A percentile compares a stretch with the other conserved stretches of the same genome.
Evolutionary conservation across 2,797 vertebrate genomes (phyloP).

Genomic region (Pseudochromis fuscus): DNA sequence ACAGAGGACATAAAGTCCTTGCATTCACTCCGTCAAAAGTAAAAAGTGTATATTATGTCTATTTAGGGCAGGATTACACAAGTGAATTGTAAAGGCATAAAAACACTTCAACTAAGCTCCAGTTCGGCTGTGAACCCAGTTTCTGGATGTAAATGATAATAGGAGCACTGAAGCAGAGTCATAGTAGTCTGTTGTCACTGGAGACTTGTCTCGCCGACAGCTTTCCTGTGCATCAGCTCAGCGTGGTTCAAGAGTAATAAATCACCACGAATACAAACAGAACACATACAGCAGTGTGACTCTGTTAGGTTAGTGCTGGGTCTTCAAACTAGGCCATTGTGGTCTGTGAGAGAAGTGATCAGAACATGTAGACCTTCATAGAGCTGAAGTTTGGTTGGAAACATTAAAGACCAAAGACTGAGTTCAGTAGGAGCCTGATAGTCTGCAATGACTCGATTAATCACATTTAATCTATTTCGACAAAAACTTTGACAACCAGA

Average conservation of each 20-base stretch:
- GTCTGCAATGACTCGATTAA: background rate
- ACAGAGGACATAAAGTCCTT: slow-evolving; percentile 56
- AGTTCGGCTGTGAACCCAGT: slow-evolving; percentile 63
- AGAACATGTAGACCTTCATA: slow-evolving; percentile 17
- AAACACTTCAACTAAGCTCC: slow-evolving; percentile 30
- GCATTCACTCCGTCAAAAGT: slow-evolving; percentile 41
- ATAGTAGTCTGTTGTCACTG: slow-evolving; percentile 64
- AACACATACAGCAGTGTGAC: slow-evolving; percentile 57
- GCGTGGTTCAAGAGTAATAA: slow-evolving; percentile 76
- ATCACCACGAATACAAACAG: slow-evolving; percentile 73
- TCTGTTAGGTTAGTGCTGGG: slow-evolving; percentile 56
- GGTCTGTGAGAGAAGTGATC: slow-evolving; percentile 38
- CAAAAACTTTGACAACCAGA: too few species aligned
- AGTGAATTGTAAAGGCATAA: slow-evolving; percentile 43
- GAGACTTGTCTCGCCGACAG: slow-evolving; percentile 72
- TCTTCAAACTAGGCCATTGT: slow-evolving; percentile 71
- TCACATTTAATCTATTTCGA: background rate
- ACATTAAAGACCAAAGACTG: slow-evolving; percentile 14
- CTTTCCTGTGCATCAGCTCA: slow-evolving; percentile 59
- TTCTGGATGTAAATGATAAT: slow-evolving; percentile 70
- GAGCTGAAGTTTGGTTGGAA: slow-evolving; percentile 20
- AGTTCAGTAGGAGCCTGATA: background rate
- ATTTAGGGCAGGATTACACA: slow-evolving; percentile 59
- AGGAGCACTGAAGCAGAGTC: slow-evolving; percentile 58
- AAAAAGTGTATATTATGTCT: slow-evolving; percentile 38